Conservation (phyloP, 2,797 vertebrate species). For the Manis javanica region DNA sequence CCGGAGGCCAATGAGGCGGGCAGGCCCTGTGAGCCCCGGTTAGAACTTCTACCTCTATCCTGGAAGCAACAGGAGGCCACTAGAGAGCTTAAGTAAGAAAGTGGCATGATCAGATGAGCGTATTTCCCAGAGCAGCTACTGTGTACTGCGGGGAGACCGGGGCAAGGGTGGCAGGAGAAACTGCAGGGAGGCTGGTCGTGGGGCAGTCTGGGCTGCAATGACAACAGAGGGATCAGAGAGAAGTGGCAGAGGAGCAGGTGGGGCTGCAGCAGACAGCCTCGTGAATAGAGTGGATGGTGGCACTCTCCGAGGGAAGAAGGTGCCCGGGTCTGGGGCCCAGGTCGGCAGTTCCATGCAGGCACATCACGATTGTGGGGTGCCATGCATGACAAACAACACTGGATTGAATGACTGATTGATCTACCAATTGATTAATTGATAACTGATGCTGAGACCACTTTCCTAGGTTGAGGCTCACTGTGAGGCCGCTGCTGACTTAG, state of each 20-base stretch:
- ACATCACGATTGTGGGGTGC: background rate
- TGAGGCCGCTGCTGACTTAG: background rate
- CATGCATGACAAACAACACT: fast-evolving
- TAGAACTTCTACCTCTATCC: background rate
- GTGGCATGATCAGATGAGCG: fast-evolving
- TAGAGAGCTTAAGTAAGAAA: background rate
- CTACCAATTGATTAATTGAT: background rate
- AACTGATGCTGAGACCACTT: background rate
- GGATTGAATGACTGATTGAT: background rate
- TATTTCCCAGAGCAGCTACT: fast-evolving
- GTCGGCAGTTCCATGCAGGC: background rate
- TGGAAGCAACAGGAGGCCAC: background rate
- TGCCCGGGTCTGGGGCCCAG: too few species aligned
- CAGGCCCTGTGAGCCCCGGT: background rate
- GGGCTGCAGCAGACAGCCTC: background rate
- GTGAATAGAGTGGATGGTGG: fast-evolving
- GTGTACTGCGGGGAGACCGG: background rate
- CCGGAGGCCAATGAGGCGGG: background rate
- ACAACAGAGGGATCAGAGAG: background rate
- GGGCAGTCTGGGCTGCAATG: background rate
- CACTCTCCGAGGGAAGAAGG: background rate
- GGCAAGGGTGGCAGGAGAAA: background rate
- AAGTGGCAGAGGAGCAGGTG: background rate
- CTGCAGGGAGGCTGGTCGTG: background rate
- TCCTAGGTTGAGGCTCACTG: background rate